These are phyloP conservation scores for Eubucco bourcierii DNA, from an alignment of 2,113 vertebrate genomes.

Conservation along the genomic window DNA sequence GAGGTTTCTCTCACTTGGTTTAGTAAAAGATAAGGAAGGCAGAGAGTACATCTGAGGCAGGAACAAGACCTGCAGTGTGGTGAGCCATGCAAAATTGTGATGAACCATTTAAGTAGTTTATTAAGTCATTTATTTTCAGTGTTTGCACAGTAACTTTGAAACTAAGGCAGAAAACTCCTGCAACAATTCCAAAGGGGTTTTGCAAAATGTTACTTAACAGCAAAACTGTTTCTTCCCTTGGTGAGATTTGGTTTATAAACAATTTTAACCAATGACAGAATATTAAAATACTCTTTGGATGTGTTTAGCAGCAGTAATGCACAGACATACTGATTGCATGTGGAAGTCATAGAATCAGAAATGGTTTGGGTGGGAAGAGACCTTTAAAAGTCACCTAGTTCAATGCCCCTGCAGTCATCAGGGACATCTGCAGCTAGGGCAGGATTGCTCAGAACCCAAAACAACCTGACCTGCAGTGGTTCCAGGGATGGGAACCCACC, in stretches of 20 bases:
- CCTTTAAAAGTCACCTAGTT: too few relatives aligned
- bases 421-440: too few relatives aligned
- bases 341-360: neutral
- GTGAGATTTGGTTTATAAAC: neutral
- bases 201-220: neutral
- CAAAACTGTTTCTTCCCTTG: neutral
- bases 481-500: too few relatives aligned
- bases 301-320: neutral
- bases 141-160: neutral
- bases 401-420: too few relatives aligned
- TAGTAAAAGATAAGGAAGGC: fast-evolving
- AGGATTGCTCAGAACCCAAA: too few relatives aligned
- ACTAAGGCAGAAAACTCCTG: neutral
- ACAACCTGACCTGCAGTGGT: too few relatives aligned
- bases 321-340: neutral
- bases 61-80: neutral
- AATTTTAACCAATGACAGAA: neutral
- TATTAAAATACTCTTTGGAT: neutral
- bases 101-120: neutral
- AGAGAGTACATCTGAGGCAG: neutral
- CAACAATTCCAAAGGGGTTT: neutral
- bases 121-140: neutral
- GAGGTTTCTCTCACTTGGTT: neutral
- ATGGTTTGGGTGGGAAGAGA: too few relatives aligned
- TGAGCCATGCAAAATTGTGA: neutral